Percentiles rank a stretch among this genome's conserved stretches.
phyloP scores from a whole-genome alignment of 2,113 vertebrate species.

The Hypomesus transpacificus region DNA sequence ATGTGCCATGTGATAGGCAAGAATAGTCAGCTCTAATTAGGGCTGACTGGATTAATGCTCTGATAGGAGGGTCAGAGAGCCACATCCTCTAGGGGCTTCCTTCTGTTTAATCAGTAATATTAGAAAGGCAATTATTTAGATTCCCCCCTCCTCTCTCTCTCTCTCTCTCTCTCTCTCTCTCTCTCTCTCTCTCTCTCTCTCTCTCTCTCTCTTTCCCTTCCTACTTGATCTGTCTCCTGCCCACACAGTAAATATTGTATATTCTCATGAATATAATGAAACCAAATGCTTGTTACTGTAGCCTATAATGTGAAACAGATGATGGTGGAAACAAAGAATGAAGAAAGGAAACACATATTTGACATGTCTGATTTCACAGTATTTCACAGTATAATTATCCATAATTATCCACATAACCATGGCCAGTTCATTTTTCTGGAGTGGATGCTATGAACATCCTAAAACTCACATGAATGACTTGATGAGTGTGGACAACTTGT shows the following conservation, averaged over 20 bases:
- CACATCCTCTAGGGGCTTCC: not conserved
- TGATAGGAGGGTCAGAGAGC: not conserved
- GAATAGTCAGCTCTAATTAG: not conserved
- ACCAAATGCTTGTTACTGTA: too few species aligned
- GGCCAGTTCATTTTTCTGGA: not conserved
- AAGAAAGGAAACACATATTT: not conserved
- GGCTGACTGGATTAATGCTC: not conserved
- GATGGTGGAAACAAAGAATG: not conserved
- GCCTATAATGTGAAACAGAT: not conserved
- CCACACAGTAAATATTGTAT: too few species aligned
- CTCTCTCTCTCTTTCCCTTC: not conserved
- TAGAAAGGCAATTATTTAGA: too few species aligned
- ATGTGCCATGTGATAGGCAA: not conserved
- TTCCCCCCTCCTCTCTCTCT: not conserved
- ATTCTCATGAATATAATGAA: too few species aligned
- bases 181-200: not conserved
- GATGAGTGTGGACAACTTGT: not conserved
- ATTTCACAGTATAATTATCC: not conserved
- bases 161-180: not conserved
- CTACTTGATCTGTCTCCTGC: not conserved
- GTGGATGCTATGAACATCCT: not conserved
- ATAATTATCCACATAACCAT: not conserved
- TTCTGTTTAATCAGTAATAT: too few species aligned
- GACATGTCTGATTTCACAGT: not conserved
- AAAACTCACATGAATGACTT: not conserved